These are phyloP conservation scores for Neodon shergylaensis DNA, from an alignment of 2,113 vertebrate species.

Conservation along the genomic window DNA sequence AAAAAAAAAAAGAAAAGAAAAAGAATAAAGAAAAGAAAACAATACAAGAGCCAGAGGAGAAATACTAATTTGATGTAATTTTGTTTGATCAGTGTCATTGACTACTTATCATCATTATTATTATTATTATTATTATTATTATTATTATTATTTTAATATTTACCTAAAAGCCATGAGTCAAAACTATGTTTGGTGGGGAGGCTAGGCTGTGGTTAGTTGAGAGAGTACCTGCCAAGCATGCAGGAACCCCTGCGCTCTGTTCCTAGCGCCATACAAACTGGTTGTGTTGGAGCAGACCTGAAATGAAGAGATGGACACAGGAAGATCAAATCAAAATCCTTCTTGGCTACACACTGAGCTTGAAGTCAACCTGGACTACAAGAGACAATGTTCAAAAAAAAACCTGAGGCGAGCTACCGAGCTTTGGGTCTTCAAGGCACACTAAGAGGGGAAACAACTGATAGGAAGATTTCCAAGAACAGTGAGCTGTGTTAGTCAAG, in stretches of 20 bases:
- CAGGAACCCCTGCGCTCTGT: not conserved
- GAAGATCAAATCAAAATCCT: not conserved
- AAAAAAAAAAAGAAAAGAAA: too few relatives aligned
- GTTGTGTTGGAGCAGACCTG: not conserved
- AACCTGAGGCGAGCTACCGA: not conserved
- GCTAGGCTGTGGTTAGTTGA: not conserved
- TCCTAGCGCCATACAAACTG: not conserved
- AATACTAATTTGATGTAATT: conserved; percentile 63
- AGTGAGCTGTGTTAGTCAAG: conserved; percentile 62
- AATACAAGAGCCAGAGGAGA: not conserved
- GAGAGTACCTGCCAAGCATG: not conserved
- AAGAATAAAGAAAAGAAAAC: not conserved
- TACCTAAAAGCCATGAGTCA: conserved; percentile 41
- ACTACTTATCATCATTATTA: not conserved
- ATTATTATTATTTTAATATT: not conserved
- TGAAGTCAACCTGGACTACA: not conserved
- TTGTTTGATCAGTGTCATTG: conserved; percentile 66
- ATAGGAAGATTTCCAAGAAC: conserved; percentile 1
- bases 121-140: not conserved
- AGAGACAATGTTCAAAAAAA: not conserved
- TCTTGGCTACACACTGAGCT: not conserved
- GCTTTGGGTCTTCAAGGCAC: conserved; percentile 9
- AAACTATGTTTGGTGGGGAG: not conserved
- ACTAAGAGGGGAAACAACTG: not conserved
- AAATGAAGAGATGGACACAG: not conserved